phyloP scores from a whole-genome alignment of 2,113 vertebrate species.

The Oophaga pumilio region DNA sequence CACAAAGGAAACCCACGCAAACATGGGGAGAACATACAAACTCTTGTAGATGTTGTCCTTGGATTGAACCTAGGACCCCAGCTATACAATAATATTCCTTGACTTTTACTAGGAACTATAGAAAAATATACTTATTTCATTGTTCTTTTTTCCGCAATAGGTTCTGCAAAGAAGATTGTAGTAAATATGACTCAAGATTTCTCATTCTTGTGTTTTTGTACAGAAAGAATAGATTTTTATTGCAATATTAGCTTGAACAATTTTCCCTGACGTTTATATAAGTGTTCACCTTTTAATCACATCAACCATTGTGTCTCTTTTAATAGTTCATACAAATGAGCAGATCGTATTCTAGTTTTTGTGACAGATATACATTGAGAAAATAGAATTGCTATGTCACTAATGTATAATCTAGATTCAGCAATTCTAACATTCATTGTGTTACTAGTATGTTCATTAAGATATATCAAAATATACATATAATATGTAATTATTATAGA shows the following conservation, averaged over 20 bases:
- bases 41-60: too few species aligned
- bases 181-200: neutral
- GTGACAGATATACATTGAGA: neutral
- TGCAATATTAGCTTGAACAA: neutral
- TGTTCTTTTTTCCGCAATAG: neutral
- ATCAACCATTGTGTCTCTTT: neutral
- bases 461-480: too few species aligned
- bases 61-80: too few species aligned
- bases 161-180: neutral
- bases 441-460: too few species aligned
- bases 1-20: too few species aligned
- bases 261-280: conserved; percentile 7
- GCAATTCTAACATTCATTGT: neutral
- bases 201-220: conserved; percentile 9
- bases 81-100: too few species aligned
- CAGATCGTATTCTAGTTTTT: neutral
- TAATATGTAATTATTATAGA: too few species aligned
- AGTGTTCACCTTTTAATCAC: neutral
- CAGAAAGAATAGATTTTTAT: neutral
- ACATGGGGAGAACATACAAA: too few species aligned
- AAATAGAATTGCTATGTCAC: neutral
- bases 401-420: conserved; percentile 1
- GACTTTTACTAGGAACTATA: neutral
- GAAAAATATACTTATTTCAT: neutral
- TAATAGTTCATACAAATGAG: neutral